Evolutionary conservation across 2,888 invertebrate species (phyloP), one percentile per base, ranked within the genome.

Genomic region (Hanleya hanleyi): DNA sequence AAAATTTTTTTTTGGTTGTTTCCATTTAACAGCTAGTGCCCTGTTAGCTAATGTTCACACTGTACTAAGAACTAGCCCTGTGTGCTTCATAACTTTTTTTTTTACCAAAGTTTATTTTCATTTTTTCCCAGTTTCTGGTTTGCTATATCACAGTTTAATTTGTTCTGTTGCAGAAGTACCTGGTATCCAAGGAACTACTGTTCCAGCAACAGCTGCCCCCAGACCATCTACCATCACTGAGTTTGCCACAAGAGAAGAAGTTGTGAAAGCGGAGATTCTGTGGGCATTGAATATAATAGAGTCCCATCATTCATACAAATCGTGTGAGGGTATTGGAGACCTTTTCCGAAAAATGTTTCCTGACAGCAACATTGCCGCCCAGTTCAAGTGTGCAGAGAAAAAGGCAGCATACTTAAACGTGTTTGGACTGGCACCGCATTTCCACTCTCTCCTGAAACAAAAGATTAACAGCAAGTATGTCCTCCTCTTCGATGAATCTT

Each of bases 401-500:
- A 75, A 75, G 37, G 35, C 36, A 32, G 68, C 75, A 26, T 80
- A 80, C 62, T 32, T 73, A 29, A 47, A 68, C 35, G 49, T 36
- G 15, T 77, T 71, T 70, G 71, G 80, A 62, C 65, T 78, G 41
- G 77, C 80, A 36, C 78, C 78, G 18, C 76, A 76, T 72, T 81
- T 78, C 72, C 49, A 70, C 47, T 50, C 67, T 62, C 26, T 49
- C 41, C 62, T 79, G 57, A 32, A 26, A 35, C 15, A 36, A 74
- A 57, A 57, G 57, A 62, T 64, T 33, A 29, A 67, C 57, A 61
- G 47, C 29, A 50, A 73, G 32, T 67, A 73, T 35, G 70, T 77
- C 51, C 69, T 79, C 9, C 66, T 78, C 37, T 81, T 82, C 70
- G 80, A 81, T 71, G 81, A 80, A 67, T 62, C 79, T 29, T 69